Conservation (phyloP, 2,113 vertebrate species). For the Clarias magur region DNA sequence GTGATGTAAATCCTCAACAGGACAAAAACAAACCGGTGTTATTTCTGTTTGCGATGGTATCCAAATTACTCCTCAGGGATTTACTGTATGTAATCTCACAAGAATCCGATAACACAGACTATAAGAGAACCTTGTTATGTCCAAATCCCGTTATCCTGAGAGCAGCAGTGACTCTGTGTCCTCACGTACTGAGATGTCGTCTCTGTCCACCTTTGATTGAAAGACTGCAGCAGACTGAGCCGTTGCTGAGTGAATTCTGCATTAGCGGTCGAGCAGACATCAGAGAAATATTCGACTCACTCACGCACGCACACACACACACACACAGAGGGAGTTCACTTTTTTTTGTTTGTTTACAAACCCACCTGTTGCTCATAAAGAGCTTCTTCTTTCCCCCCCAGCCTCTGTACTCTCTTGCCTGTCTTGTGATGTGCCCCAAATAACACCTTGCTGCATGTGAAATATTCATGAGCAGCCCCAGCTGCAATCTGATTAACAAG, state of each 20-base stretch:
- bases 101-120: slow-evolving; percentile 23
- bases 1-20: slow-evolving; percentile 10
- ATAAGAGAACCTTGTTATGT: slow-evolving; percentile 21
- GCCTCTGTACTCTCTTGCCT: slow-evolving; percentile 28
- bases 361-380: slow-evolving; percentile 44
- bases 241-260: not conserved
- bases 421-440: slow-evolving; percentile 52
- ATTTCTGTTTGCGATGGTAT: not conserved
- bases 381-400: not conserved
- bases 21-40: not conserved
- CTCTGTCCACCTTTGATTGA: not conserved
- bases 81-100: slow-evolving; percentile 16
- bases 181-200: slow-evolving; percentile 11
- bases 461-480: slow-evolving; percentile 54
- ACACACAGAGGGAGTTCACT: too few relatives aligned
- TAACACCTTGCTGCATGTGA: slow-evolving; percentile 49
- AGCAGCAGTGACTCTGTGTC: not conserved
- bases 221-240: not conserved
- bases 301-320: not conserved
- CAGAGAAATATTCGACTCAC: not conserved
- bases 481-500: slow-evolving; percentile 44
- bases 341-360: not conserved
- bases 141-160: slow-evolving; percentile 11
- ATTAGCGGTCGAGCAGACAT: not conserved
- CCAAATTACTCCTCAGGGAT: slow-evolving; percentile 25